phyloP scores from a whole-genome alignment of 2,113 vertebrate genomes.

The Acinonyx jubatus region DNA sequence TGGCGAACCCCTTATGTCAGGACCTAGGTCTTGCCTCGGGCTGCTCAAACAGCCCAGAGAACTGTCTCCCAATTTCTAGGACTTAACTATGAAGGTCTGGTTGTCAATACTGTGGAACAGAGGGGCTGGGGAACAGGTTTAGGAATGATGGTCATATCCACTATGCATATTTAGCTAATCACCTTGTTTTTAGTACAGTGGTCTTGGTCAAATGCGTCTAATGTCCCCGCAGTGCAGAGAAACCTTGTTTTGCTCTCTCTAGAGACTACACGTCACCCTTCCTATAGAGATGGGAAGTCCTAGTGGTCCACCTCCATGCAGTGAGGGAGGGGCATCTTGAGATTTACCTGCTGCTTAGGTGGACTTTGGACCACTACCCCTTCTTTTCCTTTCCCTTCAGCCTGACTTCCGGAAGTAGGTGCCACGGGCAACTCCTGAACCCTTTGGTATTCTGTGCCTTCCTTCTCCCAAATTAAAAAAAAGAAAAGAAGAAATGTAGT shows the following conservation, averaged over 20 bases:
- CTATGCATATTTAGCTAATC: background rate
- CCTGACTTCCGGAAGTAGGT: background rate
- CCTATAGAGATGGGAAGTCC: background rate
- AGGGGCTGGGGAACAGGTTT: background rate
- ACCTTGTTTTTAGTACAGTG: background rate
- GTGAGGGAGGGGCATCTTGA: background rate
- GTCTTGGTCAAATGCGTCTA: background rate
- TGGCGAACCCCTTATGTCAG: background rate
- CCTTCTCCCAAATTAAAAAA: background rate
- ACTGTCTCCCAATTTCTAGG: background rate
- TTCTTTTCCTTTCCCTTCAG: background rate
- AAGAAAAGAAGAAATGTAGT: background rate
- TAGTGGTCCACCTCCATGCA: background rate
- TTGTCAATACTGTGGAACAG: background rate
- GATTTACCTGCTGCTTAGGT: background rate
- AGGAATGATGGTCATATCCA: background rate
- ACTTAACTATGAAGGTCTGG: background rate
- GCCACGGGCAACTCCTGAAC: background rate
- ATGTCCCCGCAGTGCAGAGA: background rate
- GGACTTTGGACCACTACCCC: background rate
- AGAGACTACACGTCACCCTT: background rate
- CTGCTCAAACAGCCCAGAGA: background rate
- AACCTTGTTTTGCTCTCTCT: background rate
- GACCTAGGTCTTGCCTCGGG: background rate
- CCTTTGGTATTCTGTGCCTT: background rate